Evolutionary conservation across 2,888 invertebrate genomes (phyloP).

Genomic region (Caenorhabditis sp.): DNA sequence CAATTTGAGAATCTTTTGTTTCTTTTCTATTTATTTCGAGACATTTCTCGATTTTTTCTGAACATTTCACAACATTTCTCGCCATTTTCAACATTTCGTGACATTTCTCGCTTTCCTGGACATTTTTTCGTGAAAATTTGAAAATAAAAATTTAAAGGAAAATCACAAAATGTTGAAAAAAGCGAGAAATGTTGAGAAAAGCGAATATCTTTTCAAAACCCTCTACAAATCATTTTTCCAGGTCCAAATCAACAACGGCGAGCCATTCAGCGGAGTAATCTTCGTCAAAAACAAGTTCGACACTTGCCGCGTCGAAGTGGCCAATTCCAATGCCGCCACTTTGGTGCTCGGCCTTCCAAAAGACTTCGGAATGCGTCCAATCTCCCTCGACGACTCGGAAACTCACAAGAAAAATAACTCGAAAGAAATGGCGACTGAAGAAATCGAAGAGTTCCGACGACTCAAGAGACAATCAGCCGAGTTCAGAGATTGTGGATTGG

Average conservation of each 20-base stretch:
- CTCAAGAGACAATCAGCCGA: constrained; percentile 57
- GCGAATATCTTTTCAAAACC: too few species aligned
- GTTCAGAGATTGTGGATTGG: constrained; percentile 67
- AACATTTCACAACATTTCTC: too few species aligned
- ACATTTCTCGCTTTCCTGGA: too few species aligned
- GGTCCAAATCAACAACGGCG: constrained; percentile 63
- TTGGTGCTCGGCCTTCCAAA: constrained; percentile 68
- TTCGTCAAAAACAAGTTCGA: constrained; percentile 71
- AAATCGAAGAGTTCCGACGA: constrained; percentile 52
- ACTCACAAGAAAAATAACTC: constrained; percentile 37
- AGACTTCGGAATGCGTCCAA: constrained; percentile 70
- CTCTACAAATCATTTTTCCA: too few species aligned
- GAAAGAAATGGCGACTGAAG: constrained; percentile 40
- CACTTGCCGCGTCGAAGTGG: constrained; percentile 70
- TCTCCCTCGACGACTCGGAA: constrained; percentile 55
- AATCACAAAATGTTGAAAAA: too few species aligned
- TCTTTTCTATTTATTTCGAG: too few species aligned
- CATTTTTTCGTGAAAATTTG: too few species aligned
- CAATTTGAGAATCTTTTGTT: background rate
- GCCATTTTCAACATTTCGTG: too few species aligned
- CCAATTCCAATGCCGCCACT: constrained; percentile 62
- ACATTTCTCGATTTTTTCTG: too few species aligned
- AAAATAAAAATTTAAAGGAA: too few species aligned
- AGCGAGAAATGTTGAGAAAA: too few species aligned
- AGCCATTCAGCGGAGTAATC: constrained; percentile 69